phyloP scores from a whole-genome alignment of 1,140 invertebrate genomes.

The Eciton burchellii region DNA sequence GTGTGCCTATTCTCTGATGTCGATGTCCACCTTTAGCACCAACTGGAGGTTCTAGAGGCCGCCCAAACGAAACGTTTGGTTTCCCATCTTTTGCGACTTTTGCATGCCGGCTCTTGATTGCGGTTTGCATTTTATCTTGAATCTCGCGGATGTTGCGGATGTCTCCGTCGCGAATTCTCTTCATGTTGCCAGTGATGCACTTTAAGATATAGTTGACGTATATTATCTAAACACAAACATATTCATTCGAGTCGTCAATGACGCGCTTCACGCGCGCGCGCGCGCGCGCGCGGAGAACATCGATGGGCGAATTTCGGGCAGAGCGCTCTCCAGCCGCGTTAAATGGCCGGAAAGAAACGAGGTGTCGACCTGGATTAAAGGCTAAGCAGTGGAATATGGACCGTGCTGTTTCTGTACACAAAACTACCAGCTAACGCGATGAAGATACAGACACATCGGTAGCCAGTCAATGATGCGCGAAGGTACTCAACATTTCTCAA shows the following conservation, averaged over 20 bases:
- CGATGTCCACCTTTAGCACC: no score
- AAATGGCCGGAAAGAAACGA: slow-evolving; percentile 73
- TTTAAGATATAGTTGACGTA: no score
- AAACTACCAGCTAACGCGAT: slow-evolving; percentile 6
- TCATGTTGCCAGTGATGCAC: no score
- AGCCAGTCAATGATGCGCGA: neutral
- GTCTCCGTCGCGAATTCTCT: no score
- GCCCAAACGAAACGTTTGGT: no score
- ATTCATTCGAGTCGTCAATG: slow-evolving; percentile 39
- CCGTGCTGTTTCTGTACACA: slow-evolving; percentile 12
- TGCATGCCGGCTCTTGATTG: no score
- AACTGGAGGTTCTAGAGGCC: no score
- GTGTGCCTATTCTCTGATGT: no score
- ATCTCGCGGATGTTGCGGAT: no score
- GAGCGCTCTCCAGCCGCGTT: slow-evolving; percentile 58
- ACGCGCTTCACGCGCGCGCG: slow-evolving; percentile 41
- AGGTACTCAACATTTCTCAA: neutral
- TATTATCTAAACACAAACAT: no score
- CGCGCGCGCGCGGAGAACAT: slow-evolving; percentile 34
- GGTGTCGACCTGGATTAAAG: slow-evolving; percentile 66
- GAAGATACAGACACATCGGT: slow-evolving; percentile 18
- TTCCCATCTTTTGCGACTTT: no score
- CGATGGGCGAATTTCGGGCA: slow-evolving; percentile 37
- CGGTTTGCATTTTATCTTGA: no score
- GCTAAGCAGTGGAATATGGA: slow-evolving; percentile 64